These are phyloP conservation scores for Macrotus californicus DNA, from an alignment of 2,113 vertebrate genomes.

Conservation along the genomic window DNA sequence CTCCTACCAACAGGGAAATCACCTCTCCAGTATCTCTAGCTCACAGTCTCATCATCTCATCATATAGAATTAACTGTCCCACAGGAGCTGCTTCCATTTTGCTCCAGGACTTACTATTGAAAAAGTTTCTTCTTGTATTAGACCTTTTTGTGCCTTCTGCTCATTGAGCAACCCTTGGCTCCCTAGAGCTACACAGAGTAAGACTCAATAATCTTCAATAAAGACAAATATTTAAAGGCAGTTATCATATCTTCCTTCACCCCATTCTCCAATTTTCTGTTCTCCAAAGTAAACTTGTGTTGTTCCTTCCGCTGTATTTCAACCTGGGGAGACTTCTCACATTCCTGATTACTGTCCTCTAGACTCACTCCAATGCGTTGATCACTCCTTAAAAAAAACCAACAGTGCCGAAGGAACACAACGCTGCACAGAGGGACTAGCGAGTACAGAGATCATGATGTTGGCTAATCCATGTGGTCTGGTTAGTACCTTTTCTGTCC, in stretches of 20 bases:
- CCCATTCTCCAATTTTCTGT: not conserved
- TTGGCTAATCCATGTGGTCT: not conserved
- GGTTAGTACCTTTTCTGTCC: not conserved
- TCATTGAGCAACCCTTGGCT: not conserved
- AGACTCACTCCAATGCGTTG: accelerated
- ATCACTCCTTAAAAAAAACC: not conserved
- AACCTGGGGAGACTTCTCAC: not conserved
- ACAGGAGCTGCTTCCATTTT: not conserved
- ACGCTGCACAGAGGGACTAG: not conserved
- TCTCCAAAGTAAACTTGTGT: not conserved
- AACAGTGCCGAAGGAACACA: not conserved
- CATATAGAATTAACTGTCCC: not conserved
- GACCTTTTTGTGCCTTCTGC: not conserved
- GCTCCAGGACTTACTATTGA: not conserved
- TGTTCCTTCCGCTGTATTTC: not conserved
- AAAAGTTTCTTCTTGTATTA: not conserved
- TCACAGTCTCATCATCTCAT: not conserved
- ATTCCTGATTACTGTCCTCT: not conserved
- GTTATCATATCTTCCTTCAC: not conserved
- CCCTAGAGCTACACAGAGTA: not conserved
- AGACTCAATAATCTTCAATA: not conserved
- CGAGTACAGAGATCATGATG: not conserved
- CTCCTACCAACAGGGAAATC: not conserved
- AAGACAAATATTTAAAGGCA: not conserved
- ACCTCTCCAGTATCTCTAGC: not conserved